Evolutionary conservation across 2,797 vertebrate species (phyloP).

Genomic region (Thamnophis elegans): DNA sequence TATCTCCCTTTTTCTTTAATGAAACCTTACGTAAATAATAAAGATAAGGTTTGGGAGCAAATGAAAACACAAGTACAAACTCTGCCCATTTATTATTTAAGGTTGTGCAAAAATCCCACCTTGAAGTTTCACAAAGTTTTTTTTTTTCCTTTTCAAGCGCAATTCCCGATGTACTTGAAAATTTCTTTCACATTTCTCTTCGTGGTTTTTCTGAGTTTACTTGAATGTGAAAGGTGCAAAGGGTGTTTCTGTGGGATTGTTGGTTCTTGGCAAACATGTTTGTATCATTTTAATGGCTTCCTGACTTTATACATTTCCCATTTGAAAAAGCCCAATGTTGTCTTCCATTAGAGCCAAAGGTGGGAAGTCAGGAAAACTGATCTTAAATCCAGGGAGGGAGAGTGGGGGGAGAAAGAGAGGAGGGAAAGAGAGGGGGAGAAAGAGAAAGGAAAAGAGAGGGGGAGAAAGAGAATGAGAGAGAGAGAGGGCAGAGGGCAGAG

Average conservation of each 20-base stretch:
- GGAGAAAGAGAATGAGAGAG: too few relatives aligned
- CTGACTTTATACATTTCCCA: background rate
- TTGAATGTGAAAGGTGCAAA: background rate
- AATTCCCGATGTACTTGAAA: background rate
- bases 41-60: background rate
- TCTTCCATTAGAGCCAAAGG: background rate
- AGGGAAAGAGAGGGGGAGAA: too few relatives aligned
- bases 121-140: background rate
- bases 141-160: background rate
- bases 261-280: background rate
- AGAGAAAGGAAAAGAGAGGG: too few relatives aligned
- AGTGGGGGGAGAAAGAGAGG: fast-evolving
- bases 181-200: background rate
- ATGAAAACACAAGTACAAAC: background rate
- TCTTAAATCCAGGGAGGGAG: background rate
- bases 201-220: background rate
- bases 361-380: background rate
- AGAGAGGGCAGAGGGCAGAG: too few relatives aligned
- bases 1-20: background rate
- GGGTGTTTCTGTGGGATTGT: background rate
- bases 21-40: background rate
- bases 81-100: background rate
- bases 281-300: background rate
- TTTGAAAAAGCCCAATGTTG: background rate
- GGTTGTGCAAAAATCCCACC: background rate